phyloP scores from a whole-genome alignment of 2,113 vertebrate genomes.

The Larimichthys polyactis region DNA sequence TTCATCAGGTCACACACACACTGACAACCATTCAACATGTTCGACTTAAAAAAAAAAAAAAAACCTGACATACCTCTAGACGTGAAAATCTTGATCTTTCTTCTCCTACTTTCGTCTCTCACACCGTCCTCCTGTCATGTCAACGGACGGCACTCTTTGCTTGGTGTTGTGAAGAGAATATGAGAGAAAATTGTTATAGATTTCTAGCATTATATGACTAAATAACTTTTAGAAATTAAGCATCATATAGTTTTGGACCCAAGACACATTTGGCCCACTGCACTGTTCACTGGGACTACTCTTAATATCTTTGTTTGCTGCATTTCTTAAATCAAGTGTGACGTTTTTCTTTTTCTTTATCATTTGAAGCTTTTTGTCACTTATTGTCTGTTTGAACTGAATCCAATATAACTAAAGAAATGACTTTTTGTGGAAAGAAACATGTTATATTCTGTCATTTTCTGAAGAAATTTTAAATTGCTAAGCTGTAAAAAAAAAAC shows the following conservation, averaged over 20 bases:
- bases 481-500: not conserved
- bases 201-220: not conserved
- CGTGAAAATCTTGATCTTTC: constrained; percentile 20
- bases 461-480: not conserved
- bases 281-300: not conserved
- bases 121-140: not conserved
- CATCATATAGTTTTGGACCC: too few species aligned
- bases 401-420: not conserved
- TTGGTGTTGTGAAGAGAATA: not conserved
- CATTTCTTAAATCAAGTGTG: not conserved
- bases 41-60: constrained; percentile 1
- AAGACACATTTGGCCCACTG: not conserved
- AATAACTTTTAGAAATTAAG: not conserved
- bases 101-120: not conserved
- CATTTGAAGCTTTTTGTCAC: not conserved
- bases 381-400: not conserved
- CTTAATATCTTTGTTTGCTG: not conserved
- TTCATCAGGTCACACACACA: constrained; percentile 57
- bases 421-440: not conserved
- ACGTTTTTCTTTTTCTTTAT: not conserved
- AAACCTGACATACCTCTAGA: not conserved
- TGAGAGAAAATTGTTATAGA: not conserved
- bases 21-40: constrained; percentile 41
- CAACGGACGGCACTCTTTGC: not conserved
- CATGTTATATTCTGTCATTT: not conserved